Base-by-base conservation (phyloP, 2,888 invertebrate genomes). In the Heliconius ismenius region DNA sequence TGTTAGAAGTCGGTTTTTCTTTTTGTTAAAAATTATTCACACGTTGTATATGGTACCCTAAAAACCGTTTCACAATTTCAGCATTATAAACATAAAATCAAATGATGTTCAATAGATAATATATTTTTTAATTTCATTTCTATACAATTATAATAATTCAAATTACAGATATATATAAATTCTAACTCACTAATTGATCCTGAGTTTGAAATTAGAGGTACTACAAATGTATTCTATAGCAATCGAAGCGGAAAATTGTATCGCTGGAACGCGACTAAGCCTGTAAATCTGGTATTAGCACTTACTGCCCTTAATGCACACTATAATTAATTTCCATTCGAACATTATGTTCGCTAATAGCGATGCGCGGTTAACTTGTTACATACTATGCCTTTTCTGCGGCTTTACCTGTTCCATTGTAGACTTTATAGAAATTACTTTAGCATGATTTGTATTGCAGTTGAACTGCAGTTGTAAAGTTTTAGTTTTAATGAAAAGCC, bases 271-370 rank as follows among this genome's bases (percentile, higher is more conserved):
- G 32, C 64, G 58, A 39, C 74, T 72, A 65, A 77, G 75, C 74
- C 70, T 70, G 64, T 77, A 77, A 77, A 77, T 77, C 77, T 75
- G 60, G 70, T 75, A 75, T 77, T 77, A 77, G 75, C 75, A 77
- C 75, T 77, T 77, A 77, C 74, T 43, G 65, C 70, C 75, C 70
- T 75, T 75, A 75, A 65, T 77, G 65, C 32, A 60, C 60, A 72
- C 74, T 70, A 65, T 77, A 75, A 78, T 78, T 72, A 75, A 77
- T 77, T 77, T 75, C 75, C 72, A 70, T 62, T 39, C 18, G 72
- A 58, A 72, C 72, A 75, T 75, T 75, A 67, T 65, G 72, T 65
- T 72, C 63, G 76, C 75, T 75, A 75, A 72, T 75, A 72, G 72
- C 65, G 69, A 69, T 67, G 32, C 60, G 62, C 73, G 60, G 65